Evolutionary conservation across 64 coral and sea anemone genomes (phyloP), one percentile per base, ranked within the genome.

Genomic region (Stylophora pistillata): DNA sequence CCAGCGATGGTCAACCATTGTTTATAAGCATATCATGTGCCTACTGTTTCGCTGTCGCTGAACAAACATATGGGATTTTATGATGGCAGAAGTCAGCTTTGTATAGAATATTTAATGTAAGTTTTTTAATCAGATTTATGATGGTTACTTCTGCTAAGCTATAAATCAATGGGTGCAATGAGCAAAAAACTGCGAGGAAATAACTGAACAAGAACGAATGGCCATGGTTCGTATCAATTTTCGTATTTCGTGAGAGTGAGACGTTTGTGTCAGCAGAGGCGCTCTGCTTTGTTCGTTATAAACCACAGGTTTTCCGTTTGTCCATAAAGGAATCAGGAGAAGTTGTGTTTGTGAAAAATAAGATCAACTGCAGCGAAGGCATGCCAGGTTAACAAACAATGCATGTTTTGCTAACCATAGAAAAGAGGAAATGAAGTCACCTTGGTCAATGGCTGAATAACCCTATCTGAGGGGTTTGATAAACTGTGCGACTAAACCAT

Each of bases 351-450:
- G 27, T 2, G 61, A 64, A 65, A 84, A 27, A 30, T 34, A 69
- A 17, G 58, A 37, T 82, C 58, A 5, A 10, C 32, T 30, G 21
- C 5, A 56, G 15, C 30, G 59, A 82, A 29, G 18, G 20, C 80
- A 84, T 70, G 80, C 80, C 53, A 84, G 13, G 80, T 69, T 70
- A 15, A 63, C 66, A 84, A 84, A 84, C 62, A 84, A 70, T 27
- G 52, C 61, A 70, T 84, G 62, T 71, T 84, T 63, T 84, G 18
- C 62, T 69, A 53, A 53, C 62, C 80, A 64, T 23, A 69, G 80
- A 84, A 62, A 23, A 69, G 62, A 84, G 80, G 80, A 84, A 84
- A 70, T 84, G 80, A 84, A 53, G 18, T 34, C 18, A 84, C 37
- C 62, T 4, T 41, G 41, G 14, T 84, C 29, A 84, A 84, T 84